Conservation (phyloP, 1,140 invertebrate genomes). For the Hydropsyche tenuis region DNA sequence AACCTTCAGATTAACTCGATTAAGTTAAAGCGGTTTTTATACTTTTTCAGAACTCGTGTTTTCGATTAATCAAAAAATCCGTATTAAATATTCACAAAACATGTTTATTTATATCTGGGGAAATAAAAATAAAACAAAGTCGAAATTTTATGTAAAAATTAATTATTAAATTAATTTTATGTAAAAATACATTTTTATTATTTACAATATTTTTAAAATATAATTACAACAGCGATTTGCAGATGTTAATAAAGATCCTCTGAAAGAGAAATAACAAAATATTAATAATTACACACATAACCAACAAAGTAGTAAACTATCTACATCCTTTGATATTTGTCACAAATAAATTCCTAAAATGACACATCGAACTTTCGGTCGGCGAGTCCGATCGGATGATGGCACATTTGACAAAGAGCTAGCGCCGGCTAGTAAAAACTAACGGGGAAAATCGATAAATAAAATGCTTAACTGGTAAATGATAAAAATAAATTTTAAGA, state of each 20-base stretch:
- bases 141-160: constrained; percentile 37
- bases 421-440: not conserved
- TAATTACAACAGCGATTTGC: constrained; percentile 49
- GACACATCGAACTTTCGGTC: constrained; percentile 41
- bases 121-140: constrained; percentile 20
- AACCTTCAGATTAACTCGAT: not conserved
- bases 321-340: constrained; percentile 39
- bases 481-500: too few species aligned
- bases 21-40: too few species aligned
- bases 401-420: constrained; percentile 40
- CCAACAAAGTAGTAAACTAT: constrained; percentile 47
- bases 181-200: constrained; percentile 51
- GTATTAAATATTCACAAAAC: too few species aligned
- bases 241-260: constrained; percentile 49
- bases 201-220: constrained; percentile 49
- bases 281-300: constrained; percentile 49
- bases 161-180: constrained; percentile 46
- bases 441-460: not conserved
- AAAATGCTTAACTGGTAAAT: constrained; percentile 1
- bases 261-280: constrained; percentile 50
- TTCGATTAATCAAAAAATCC: too few species aligned
- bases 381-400: constrained; percentile 35
- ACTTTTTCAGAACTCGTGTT: too few species aligned
- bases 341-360: constrained; percentile 46
- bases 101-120: not conserved